Conservation (phyloP, 2,113 vertebrate species). For the Eubucco bourcierii region DNA sequence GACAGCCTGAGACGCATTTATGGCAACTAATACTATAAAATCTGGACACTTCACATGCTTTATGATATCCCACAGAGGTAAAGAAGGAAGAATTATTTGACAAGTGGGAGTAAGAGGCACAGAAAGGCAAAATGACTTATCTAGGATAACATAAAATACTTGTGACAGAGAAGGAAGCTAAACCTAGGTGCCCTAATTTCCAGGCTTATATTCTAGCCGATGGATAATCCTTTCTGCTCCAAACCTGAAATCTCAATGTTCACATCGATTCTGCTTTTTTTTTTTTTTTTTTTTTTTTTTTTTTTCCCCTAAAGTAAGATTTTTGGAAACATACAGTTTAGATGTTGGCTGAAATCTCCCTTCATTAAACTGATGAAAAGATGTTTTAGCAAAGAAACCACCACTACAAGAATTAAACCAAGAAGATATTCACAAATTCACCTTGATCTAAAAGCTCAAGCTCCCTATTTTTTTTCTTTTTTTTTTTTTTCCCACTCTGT, state of each 20-base stretch:
- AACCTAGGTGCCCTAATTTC: background rate
- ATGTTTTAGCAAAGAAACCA: background rate
- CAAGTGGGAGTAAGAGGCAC: conserved; percentile 1
- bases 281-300: background rate
- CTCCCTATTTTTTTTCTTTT: background rate
- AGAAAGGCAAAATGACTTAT: conserved; percentile 41
- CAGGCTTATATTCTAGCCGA: background rate
- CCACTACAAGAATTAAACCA: background rate
- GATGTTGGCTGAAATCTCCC: background rate
- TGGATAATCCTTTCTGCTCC: background rate
- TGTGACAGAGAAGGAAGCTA: background rate
- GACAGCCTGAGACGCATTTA: conserved; percentile 29
- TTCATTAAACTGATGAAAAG: background rate
- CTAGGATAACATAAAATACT: background rate
- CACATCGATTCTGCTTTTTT: background rate
- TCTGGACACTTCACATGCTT: conserved; percentile 40
- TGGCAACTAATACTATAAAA: conserved; percentile 29
- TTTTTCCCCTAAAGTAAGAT: background rate
- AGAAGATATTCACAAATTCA: background rate
- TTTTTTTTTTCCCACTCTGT: background rate
- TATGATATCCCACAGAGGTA: conserved; percentile 26
- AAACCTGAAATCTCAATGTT: background rate
- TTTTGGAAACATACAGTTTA: background rate
- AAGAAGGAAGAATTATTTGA: conserved; percentile 48
- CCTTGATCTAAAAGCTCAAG: background rate